These are phyloP conservation scores for Matsumyia berberina DNA, from an alignment of 2,888 invertebrate species.

Conservation along the genomic window DNA sequence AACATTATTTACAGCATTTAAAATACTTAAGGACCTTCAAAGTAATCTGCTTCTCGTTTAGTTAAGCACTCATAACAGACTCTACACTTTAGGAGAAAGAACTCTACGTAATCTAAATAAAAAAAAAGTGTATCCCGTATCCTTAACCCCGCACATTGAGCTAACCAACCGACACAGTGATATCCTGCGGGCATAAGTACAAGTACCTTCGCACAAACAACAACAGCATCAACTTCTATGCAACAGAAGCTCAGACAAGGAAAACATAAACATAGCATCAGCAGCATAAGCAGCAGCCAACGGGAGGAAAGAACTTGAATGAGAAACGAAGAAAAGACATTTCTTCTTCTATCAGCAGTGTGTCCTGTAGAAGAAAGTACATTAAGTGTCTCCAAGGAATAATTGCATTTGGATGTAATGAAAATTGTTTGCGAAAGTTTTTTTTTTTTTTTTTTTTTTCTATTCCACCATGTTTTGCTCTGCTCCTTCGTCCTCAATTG, in stretches of 20 bases:
- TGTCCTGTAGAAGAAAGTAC: constrained; percentile 61
- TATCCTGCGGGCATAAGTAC: constrained; percentile 71
- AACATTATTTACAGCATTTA: constrained; percentile 71
- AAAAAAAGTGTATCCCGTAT: constrained; percentile 30
- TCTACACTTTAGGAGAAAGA: constrained; percentile 54
- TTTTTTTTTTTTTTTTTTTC: constrained; percentile 30
- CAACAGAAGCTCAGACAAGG: constrained; percentile 48
- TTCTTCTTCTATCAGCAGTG: constrained; percentile 45
- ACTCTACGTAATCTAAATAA: constrained; percentile 43
- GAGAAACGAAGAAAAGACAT: constrained; percentile 56
- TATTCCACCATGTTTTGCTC: no score
- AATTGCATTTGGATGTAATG: constrained; percentile 76
- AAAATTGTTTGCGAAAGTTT: constrained; percentile 76
- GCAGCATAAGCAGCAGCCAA: constrained; percentile 7
- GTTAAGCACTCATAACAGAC: constrained; percentile 73
- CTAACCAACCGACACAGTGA: constrained; percentile 71
- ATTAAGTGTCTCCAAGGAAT: constrained; percentile 76
- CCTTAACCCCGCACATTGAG: constrained; percentile 53
- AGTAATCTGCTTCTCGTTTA: constrained; percentile 71
- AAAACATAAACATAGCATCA: constrained; percentile 30
- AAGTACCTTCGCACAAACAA: constrained; percentile 25
- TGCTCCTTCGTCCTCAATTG: constrained; percentile 31
- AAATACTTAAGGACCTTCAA: constrained; percentile 74
- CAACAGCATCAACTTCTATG: constrained; percentile 36
- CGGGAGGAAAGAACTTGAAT: constrained; percentile 7